phyloP scores from a whole-genome alignment of 2,113 vertebrate species.

The Saimiri boliviensis region DNA sequence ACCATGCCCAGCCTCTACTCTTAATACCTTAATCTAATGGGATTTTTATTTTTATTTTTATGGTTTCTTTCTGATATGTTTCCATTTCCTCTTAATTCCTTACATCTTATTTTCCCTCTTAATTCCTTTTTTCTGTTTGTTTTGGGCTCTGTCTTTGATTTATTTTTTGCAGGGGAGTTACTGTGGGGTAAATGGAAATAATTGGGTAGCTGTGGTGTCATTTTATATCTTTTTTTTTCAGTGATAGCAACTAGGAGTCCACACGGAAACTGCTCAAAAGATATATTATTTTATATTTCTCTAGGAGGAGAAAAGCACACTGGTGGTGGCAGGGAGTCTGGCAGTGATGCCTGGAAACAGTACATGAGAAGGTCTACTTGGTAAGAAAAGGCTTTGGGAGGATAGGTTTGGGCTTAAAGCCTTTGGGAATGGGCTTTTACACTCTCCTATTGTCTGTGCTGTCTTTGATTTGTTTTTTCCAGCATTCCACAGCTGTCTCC shows the following conservation, averaged over 20 bases:
- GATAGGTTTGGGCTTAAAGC: not conserved
- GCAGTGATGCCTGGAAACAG: slow-evolving; percentile 98
- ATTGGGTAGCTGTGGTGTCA: no score
- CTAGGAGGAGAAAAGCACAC: slow-evolving; percentile 98
- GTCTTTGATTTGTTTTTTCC: not conserved
- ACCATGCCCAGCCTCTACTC: no score
- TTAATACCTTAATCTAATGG: not conserved
- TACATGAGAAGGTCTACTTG: slow-evolving; percentile 98
- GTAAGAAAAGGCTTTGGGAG: slow-evolving; percentile 78
- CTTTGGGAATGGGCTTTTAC: fast-evolving
- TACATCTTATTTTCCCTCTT: not conserved
- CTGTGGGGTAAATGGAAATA: not conserved
- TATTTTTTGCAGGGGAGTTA: not conserved
- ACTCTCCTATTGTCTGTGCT: not conserved
- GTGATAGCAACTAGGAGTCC: not conserved
- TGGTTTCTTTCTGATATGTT: not conserved
- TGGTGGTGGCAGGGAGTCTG: slow-evolving; percentile 96
- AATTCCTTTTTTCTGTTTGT: not conserved
- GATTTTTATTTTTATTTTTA: not conserved
- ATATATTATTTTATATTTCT: not conserved
- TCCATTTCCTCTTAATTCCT: not conserved
- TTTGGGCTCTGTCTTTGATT: not conserved
- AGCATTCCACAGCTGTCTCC: not conserved
- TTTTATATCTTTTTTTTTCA: not conserved
- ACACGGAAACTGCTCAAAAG: not conserved